Percentiles rank a stretch among this genome's conserved stretches.
Evolutionary conservation across 2,113 vertebrate genomes (phyloP).

Genomic region (Sander vitreus): DNA sequence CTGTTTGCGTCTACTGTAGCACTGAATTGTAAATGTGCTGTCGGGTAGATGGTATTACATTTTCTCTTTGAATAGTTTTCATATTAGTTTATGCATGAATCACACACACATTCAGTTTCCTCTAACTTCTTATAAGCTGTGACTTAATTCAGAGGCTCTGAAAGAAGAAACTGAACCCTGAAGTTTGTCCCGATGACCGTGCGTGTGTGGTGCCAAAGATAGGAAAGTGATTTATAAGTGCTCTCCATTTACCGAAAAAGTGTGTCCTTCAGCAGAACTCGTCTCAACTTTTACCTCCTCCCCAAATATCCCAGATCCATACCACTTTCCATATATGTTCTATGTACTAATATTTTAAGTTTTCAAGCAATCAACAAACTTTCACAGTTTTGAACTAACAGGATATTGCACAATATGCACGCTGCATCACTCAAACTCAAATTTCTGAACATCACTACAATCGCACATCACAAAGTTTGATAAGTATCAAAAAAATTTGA

Average conservation of each 20-base stretch:
- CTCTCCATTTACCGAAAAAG: too few relatives aligned
- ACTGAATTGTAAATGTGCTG: not conserved
- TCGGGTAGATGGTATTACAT: not conserved
- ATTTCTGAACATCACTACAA: too few relatives aligned
- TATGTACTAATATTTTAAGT: not conserved
- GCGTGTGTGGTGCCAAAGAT: too few relatives aligned
- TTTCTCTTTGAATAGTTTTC: not conserved
- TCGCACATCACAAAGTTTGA: not conserved
- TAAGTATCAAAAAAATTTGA: not conserved
- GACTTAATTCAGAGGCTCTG: not conserved
- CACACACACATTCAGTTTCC: not conserved
- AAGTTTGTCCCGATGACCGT: too few relatives aligned
- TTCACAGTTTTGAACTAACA: not conserved
- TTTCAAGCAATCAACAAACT: not conserved
- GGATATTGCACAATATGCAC: not conserved
- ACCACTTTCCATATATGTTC: not conserved
- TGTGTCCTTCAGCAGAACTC: too few relatives aligned
- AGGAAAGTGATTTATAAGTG: too few relatives aligned
- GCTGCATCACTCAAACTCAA: not conserved
- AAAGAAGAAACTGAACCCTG: not conserved
- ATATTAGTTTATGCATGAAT: slow-evolving; percentile 4
- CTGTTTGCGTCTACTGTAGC: not conserved
- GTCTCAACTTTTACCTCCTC: not conserved
- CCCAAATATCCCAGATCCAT: not conserved
- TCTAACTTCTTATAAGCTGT: not conserved